Percentiles rank a stretch among this genome's conserved stretches.
Conservation (phyloP, 2,888 invertebrate species). For the Bombylius discolor region DNA sequence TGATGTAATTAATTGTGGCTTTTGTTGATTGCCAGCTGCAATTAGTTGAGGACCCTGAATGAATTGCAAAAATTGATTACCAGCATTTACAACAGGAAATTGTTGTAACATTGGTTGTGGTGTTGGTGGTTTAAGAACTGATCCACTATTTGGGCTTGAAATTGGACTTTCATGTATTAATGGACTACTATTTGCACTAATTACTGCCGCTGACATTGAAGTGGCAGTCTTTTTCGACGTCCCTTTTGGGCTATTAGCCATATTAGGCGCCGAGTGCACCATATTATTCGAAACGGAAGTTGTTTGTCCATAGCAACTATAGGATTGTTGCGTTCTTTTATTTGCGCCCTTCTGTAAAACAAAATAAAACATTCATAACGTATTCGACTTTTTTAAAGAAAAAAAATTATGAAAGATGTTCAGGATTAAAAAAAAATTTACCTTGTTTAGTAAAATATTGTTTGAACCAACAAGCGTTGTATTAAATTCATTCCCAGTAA, state of each 20-base stretch:
- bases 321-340: constrained; percentile 9
- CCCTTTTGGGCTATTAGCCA: constrained; percentile 37
- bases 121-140: constrained; percentile 30
- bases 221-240: constrained; percentile 35
- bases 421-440: constrained; percentile 12
- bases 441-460: constrained; percentile 37
- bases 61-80: constrained; percentile 22
- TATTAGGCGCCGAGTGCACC: constrained; percentile 35
- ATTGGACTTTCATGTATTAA: constrained; percentile 36
- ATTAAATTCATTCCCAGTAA: constrained; percentile 37
- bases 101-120: constrained; percentile 30
- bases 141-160: constrained; percentile 34
- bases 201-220: constrained; percentile 27
- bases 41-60: constrained; percentile 21
- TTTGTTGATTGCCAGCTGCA: constrained; percentile 14
- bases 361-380: background rate
- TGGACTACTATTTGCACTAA: constrained; percentile 28
- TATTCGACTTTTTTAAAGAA: background rate
- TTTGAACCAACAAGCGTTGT: constrained; percentile 38
- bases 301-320: constrained; percentile 32
- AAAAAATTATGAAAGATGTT: background rate
- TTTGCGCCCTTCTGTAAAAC: constrained; percentile 9
- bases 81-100: constrained; percentile 19
- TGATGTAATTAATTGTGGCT: constrained; percentile 9
- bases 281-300: constrained; percentile 27